Conservation (phyloP, 2,888 invertebrate genomes). For the Pollenia griseotomentosa region DNA sequence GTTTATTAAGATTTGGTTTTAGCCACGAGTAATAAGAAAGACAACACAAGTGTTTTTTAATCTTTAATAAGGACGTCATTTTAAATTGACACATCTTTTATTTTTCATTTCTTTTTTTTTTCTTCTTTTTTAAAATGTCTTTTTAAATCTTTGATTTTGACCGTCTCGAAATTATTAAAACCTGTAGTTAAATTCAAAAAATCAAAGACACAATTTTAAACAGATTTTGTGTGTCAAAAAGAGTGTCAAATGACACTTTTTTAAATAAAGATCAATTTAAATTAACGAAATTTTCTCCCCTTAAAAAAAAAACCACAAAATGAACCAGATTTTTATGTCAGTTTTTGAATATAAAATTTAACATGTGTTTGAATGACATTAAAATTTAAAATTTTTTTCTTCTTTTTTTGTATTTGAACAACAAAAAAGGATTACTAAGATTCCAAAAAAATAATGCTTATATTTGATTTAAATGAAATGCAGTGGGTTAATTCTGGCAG, state of each 20-base stretch:
- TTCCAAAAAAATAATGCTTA: too few species aligned
- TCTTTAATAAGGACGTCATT: constrained; percentile 71
- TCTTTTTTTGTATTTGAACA: neutral
- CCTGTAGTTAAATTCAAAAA: neutral
- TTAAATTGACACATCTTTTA: constrained; percentile 68
- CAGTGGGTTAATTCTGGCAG: too few species aligned
- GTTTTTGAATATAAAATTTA: constrained; percentile 1
- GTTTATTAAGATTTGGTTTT: constrained; percentile 30
- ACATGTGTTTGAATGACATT: constrained; percentile 40
- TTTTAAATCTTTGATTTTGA: constrained; percentile 59
- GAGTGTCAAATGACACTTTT: constrained; percentile 69
- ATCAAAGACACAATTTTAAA: neutral
- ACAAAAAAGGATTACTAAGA: neutral
- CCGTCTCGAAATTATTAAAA: constrained; percentile 60
- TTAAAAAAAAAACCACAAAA: constrained; percentile 9
- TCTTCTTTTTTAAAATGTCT: neutral
- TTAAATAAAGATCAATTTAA: constrained; percentile 60
- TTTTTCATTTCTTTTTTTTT: neutral
- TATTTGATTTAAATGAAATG: too few species aligned
- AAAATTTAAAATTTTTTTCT: constrained; percentile 20
- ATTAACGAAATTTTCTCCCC: constrained; percentile 37
- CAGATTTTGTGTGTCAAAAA: constrained; percentile 45
- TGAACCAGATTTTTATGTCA: constrained; percentile 26
- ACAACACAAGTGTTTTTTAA: constrained; percentile 52
- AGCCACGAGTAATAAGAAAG: constrained; percentile 1